Conservation (phyloP, 2,888 invertebrate genomes). For the Embidobia sp. region DNA sequence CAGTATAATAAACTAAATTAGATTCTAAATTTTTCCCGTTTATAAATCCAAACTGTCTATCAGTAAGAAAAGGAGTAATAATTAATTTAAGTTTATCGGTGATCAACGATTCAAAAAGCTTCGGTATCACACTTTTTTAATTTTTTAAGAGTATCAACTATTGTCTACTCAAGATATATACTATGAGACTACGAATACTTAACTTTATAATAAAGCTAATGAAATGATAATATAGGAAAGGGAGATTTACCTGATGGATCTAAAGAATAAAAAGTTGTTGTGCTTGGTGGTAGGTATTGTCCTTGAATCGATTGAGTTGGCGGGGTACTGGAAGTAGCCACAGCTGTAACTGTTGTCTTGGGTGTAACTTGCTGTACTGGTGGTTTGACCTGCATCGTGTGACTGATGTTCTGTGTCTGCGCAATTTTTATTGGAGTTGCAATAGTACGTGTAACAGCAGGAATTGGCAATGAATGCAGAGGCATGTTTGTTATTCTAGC, state of each 20-base stretch:
- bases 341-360: conserved; percentile 51
- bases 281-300: conserved; percentile 75
- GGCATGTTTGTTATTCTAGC: conserved; percentile 79
- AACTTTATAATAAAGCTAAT: background rate
- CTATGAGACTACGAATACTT: too few relatives aligned
- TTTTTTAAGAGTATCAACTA: too few relatives aligned
- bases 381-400: conserved; percentile 77
- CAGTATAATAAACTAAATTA: too few relatives aligned
- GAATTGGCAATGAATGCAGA: conserved; percentile 76
- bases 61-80: too few relatives aligned
- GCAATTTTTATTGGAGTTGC: conserved; percentile 74
- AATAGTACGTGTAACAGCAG: conserved; percentile 74
- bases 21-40: too few relatives aligned
- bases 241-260: conserved; percentile 73
- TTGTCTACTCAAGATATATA: too few relatives aligned
- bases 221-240: background rate
- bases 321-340: conserved; percentile 69
- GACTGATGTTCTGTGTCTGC: conserved; percentile 72
- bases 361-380: conserved; percentile 61
- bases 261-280: conserved; percentile 77
- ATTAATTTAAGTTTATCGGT: too few relatives aligned
- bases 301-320: conserved; percentile 75
- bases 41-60: too few relatives aligned
- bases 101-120: too few relatives aligned
- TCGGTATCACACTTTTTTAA: too few relatives aligned